Evolutionary conservation across 2,797 vertebrate species (phyloP).

Genomic region (Sarcoramphus papa): DNA sequence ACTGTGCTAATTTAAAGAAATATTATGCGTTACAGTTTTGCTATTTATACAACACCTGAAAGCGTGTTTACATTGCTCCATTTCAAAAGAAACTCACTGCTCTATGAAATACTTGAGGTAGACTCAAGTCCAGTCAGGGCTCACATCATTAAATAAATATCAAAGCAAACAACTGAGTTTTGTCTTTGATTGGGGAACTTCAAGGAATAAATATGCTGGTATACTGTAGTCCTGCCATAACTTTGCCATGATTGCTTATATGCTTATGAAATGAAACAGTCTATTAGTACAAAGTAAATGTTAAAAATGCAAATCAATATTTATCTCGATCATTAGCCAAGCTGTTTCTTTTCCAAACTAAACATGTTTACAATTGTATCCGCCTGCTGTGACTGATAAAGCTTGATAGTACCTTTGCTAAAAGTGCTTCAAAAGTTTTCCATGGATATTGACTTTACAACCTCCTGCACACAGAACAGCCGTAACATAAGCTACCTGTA

Average conservation of each 20-base stretch:
- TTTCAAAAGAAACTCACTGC: constrained; percentile 59
- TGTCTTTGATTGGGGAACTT: constrained; percentile 46
- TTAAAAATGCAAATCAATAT: constrained; percentile 35
- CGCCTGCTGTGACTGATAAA: constrained; percentile 18
- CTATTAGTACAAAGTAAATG: constrained; percentile 42
- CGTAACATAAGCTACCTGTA: background rate
- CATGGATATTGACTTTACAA: background rate
- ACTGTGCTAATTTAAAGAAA: constrained; percentile 53
- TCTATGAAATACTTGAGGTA: constrained; percentile 39
- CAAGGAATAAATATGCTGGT: constrained; percentile 33
- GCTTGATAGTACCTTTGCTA: background rate
- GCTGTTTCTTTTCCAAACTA: constrained; percentile 17
- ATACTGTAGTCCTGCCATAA: constrained; percentile 6
- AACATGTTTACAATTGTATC: constrained; percentile 22
- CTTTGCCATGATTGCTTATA: constrained; percentile 32
- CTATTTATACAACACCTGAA: constrained; percentile 67
- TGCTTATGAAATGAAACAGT: constrained; percentile 45
- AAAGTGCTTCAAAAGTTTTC: constrained; percentile 4
- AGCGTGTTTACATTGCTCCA: constrained; percentile 47
- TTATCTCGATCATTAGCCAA: constrained; percentile 28
- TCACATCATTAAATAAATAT: constrained; percentile 63
- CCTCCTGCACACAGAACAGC: background rate
- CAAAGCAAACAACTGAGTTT: constrained; percentile 49
- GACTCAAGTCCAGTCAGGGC: constrained; percentile 37
- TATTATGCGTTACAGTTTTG: constrained; percentile 41